phyloP scores from a whole-genome alignment of 1,140 invertebrate species.

The Panulirus ornatus region DNA sequence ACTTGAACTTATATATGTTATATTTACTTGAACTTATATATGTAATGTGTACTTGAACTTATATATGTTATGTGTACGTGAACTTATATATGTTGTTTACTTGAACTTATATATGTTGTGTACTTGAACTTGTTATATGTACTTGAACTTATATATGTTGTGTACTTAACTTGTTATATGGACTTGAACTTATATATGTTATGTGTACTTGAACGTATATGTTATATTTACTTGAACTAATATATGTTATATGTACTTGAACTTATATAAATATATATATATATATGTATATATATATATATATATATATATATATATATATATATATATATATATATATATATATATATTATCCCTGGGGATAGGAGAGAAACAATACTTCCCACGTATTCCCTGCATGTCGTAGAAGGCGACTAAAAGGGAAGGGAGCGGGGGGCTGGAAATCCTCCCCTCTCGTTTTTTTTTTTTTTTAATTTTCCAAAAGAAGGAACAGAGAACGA shows the following conservation, averaged over 20 bases:
- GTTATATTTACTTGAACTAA: neutral
- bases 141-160: neutral
- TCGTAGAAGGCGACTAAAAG: too few relatives aligned
- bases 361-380: too few relatives aligned
- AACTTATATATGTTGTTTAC: neutral
- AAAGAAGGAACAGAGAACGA: too few relatives aligned
- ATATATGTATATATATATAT: constrained; percentile 11
- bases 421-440: too few relatives aligned
- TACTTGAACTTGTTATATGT: neutral
- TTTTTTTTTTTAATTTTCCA: too few relatives aligned
- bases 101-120: neutral
- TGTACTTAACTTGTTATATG: neutral
- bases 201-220: neutral
- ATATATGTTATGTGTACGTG: neutral
- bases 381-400: too few relatives aligned
- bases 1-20: neutral
- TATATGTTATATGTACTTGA: neutral
- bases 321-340: neutral
- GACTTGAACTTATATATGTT: neutral
- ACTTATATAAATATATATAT: neutral
- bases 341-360: too few relatives aligned
- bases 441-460: too few relatives aligned
- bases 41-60: neutral
- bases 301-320: constrained; percentile 14
- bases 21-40: neutral